Evolutionary conservation across 2,113 vertebrate genomes (phyloP), one percentile per base, ranked within the genome.

Genomic region (Sigmodon hispidus): DNA sequence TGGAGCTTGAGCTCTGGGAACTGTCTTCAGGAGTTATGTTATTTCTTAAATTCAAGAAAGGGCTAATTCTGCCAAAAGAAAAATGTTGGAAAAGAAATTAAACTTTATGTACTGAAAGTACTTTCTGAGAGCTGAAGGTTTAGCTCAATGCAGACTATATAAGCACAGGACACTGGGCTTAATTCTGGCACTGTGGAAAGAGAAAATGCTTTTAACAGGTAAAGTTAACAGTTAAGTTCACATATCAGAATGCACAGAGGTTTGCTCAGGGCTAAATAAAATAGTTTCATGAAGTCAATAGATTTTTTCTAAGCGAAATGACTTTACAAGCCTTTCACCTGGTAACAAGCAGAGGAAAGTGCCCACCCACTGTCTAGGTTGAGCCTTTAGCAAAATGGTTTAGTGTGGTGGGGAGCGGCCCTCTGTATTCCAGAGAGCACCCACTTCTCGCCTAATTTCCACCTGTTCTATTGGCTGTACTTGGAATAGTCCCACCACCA

Each of bases 31-130:
- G 29, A 90, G 24, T 94, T 17, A 26, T 15, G 29, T 80, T 59
- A 59, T 59, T 73, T 85, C 36, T 90, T 65, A 83, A 59, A 59
- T 81, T 94, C 84, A 80, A 94, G 76, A 76, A 95, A 93, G 86
- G 65, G 61, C 85, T 94, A 95, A 89, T 69, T 43, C 52, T 80
- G 59, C 17, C 93, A 70, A 76, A 59, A 73, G 90, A 16, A n/a
- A 57, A 80, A 43, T 3, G 57, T 88, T 81, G 7, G 29, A 55
- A 88, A 87, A 63, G 31, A 34, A 45, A 94, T 0, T 91, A 52
- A 69, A 73, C 65, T 45, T 84, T 61, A 69, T 81, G 15, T 95
- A 67, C 91, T 15, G 80, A 12, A 75, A 77, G 21, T 84, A 65
- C n/a, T 5, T 69, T 84, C 43, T 55, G 36, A 65, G 21, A n/a